phyloP scores from a whole-genome alignment of 2,888 invertebrate genomes.

The Hirtodrosophila histrioides region DNA sequence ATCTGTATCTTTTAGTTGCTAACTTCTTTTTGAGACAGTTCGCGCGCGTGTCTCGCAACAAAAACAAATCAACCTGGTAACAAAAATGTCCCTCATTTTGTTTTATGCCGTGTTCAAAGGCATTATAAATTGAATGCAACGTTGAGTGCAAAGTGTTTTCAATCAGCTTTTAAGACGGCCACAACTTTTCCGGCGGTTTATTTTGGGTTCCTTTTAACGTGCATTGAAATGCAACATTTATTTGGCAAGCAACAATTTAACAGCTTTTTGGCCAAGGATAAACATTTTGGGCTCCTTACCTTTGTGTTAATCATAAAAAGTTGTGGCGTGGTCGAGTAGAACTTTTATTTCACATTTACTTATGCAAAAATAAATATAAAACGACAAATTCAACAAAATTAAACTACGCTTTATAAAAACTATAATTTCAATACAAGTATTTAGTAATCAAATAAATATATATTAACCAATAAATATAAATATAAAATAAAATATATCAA shows the following conservation, averaged over 20 bases:
- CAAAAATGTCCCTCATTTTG: slow-evolving; percentile 19
- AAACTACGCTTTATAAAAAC: not conserved
- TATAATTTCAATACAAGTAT: not conserved
- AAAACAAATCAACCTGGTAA: not conserved
- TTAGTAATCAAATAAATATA: not conserved
- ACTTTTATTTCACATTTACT: slow-evolving; percentile 14
- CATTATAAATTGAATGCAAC: slow-evolving; percentile 47
- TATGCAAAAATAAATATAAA: slow-evolving; percentile 7
- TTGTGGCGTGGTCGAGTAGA: slow-evolving; percentile 36
- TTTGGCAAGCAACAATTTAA: slow-evolving; percentile 40
- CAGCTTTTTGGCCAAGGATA: slow-evolving; percentile 31
- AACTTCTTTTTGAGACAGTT: slow-evolving; percentile 1
- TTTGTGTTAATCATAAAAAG: slow-evolving; percentile 40
- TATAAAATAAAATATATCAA: slow-evolving; percentile 31
- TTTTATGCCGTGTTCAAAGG: slow-evolving; percentile 29
- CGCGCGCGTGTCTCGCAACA: slow-evolving; percentile 6
- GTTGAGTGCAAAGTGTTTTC: slow-evolving; percentile 46
- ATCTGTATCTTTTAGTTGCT: slow-evolving; percentile 12
- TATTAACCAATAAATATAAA: slow-evolving; percentile 3
- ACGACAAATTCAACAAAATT: slow-evolving; percentile 1
- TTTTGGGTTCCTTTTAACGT: slow-evolving; percentile 26
- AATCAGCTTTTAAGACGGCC: slow-evolving; percentile 36
- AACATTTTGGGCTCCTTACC: slow-evolving; percentile 32
- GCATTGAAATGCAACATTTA: slow-evolving; percentile 47
- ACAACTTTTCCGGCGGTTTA: slow-evolving; percentile 55